Evolutionary conservation across 2,113 vertebrate species (phyloP), one percentile per base, ranked within the genome.

Genomic region (Hirundichthys speculiger): DNA sequence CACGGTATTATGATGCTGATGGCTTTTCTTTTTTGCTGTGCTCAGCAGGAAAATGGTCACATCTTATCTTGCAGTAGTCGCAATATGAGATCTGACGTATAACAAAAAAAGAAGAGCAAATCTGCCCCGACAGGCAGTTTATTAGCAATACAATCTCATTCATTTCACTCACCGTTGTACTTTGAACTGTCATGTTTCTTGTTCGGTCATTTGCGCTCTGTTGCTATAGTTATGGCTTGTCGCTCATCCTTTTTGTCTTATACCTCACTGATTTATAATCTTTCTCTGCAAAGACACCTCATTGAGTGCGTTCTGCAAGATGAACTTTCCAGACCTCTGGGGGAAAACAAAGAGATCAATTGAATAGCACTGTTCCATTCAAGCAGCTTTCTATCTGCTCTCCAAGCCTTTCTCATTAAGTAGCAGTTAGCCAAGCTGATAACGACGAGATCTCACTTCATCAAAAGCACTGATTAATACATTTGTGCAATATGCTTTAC

Each of bases 201-300:
- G 5, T 46, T 52, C 5, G 30, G 30, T 10, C 30, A 10, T 10
- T 34, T 7, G 74, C 52, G 75, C 70, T 79, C 66, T 64, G 79
- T 89, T 90, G 73, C 85, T 64, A 85, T 85, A 86, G 84, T 70
- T 82, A 84, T 86, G 55, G 56, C 64, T 59, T 67, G 59, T 64
- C 42, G 48, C 53, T 69, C 75, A 58, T 22, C 40, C 42, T 69
- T 73, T 83, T 86, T 80, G 75, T 85, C 69, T 83, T 73, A 80
- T 74, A 81, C 68, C 59, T 84, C 82, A 82, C 83, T 89, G 86
- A 80, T 86, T 91, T 86, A 82, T 80, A 74, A 85, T 89, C 80
- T 75, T 78, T 85, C 69, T 56, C 82, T 79, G 66, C 75, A 47
- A 77, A 85, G 77, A 82, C 81, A 63, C 67, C 61, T 75, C 65